Conservation (phyloP, 1,140 invertebrate genomes). For the Pseudomyrmex pallidus region DNA sequence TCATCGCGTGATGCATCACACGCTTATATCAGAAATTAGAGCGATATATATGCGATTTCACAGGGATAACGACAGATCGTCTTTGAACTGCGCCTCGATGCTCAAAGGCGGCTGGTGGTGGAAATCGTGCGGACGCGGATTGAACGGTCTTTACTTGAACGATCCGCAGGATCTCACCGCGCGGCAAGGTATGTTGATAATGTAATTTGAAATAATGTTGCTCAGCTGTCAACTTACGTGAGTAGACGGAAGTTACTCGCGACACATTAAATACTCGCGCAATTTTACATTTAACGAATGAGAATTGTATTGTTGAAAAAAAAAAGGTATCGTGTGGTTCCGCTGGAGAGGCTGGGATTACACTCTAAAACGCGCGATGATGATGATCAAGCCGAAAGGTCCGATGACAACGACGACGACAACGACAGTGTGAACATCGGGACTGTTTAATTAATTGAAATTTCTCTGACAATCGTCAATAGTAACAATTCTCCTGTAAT, state of each 20-base stretch:
- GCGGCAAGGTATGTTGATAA: constrained; percentile 89
- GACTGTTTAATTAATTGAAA: constrained; percentile 33
- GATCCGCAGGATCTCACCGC: constrained; percentile 95
- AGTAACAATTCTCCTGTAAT: constrained; percentile 22
- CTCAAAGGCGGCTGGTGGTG: constrained; percentile 98
- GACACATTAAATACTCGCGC: neutral
- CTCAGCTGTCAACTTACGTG: neutral
- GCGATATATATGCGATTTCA: constrained; percentile 64
- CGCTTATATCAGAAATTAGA: neutral
- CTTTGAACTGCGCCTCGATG: constrained; percentile 96
- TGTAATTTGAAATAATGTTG: neutral
- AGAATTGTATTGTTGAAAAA: constrained; percentile 77
- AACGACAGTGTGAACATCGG: constrained; percentile 33
- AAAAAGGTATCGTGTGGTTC: constrained; percentile 94
- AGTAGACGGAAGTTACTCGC: neutral
- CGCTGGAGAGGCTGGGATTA: constrained; percentile 97
- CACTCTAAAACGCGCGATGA: constrained; percentile 93
- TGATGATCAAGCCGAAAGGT: constrained; percentile 95
- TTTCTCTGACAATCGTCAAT: constrained; percentile 1
- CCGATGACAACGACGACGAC: constrained; percentile 86
- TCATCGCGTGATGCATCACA: neutral
- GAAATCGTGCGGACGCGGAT: constrained; percentile 95
- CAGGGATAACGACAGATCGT: constrained; percentile 95
- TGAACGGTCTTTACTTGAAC: constrained; percentile 95
- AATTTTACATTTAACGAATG: neutral